phyloP scores from a whole-genome alignment of 2,797 vertebrate genomes.

The Pipistrellus kuhlii region DNA sequence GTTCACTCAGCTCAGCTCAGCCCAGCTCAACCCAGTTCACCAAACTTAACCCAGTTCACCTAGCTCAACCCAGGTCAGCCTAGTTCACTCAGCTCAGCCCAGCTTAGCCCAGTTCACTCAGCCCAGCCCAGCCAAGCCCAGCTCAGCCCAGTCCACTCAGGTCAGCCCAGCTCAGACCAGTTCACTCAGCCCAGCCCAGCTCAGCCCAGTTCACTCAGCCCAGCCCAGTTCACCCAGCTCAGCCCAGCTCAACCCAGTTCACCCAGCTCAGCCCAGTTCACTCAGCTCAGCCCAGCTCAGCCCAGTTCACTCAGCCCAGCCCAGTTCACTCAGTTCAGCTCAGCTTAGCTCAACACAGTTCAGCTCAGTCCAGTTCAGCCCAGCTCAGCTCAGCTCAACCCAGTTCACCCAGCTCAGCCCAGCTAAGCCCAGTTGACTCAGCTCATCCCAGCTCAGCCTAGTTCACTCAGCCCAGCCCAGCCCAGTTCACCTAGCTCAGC shows the following conservation, averaged over 20 bases:
- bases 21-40: fast-evolving
- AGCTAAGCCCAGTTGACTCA: fast-evolving
- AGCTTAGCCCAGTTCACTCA: fast-evolving
- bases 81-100: fast-evolving
- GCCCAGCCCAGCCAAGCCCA: fast-evolving
- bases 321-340: fast-evolving
- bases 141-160: fast-evolving
- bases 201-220: fast-evolving
- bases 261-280: fast-evolving
- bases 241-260: neutral
- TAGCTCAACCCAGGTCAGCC: too few species aligned
- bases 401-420: fast-evolving
- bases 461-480: too few species aligned
- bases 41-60: fast-evolving
- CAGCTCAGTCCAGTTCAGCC: fast-evolving
- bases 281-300: fast-evolving
- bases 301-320: fast-evolving
- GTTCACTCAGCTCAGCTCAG: fast-evolving
- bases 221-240: fast-evolving
- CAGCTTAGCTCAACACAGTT: fast-evolving
- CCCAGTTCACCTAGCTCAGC: too few species aligned
- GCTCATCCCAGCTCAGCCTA: fast-evolving
- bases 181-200: too few species aligned
- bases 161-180: neutral
- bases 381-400: fast-evolving